Evolutionary conservation across 1,140 invertebrate species (phyloP), one percentile per base, ranked within the genome.

Genomic region (Trichomalopsis sarcophagae): DNA sequence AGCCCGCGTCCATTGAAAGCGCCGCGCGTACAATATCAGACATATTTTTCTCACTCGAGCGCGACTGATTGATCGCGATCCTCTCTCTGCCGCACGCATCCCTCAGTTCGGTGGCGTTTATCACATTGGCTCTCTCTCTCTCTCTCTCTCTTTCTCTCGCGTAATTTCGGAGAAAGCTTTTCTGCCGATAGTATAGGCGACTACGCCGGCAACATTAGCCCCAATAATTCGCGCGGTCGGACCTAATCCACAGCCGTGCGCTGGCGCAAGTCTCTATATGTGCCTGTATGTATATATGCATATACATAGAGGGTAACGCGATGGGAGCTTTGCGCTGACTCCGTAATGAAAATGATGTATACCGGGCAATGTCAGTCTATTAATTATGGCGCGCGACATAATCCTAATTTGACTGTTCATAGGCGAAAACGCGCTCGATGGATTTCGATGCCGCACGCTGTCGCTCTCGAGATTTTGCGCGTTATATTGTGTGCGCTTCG

Each of bases 381-480:
- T 92, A 93, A 92, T 93, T 93, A 91, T 90, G 86, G 17, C 55
- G 86, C 87, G 87, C 88, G 87, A 89, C 88, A 87, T 91, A 91
- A 91, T 92, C 89, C 89, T 90, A 89, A 91, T 91, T 89, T 89
- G 88, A 88, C 84, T 85, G 87, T 85, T 71, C 75, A 80, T 44
- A 87, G 88, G 87, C 55, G 55, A 21, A 62, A 62, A n/a, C 55
- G 55, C 17, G 55, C 17, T 62, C 17, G 55, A 62, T 62, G 55
- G 55, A 62, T 62, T 21, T 17, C 55, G 14, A 62, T n/a, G 14
- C 9, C 40, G 40, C 33, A 4, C 40, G 40, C 40, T 44, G 40
- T 44, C 40, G 40, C 40, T 44, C 40, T 44, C 40, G 40, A 44
- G 10, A 44, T 44, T 44, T 44, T 44, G 7, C 7, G 7, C 40